Evolutionary conservation across 1,140 invertebrate genomes (phyloP).

Genomic region (Dreissena rostriformis): DNA sequence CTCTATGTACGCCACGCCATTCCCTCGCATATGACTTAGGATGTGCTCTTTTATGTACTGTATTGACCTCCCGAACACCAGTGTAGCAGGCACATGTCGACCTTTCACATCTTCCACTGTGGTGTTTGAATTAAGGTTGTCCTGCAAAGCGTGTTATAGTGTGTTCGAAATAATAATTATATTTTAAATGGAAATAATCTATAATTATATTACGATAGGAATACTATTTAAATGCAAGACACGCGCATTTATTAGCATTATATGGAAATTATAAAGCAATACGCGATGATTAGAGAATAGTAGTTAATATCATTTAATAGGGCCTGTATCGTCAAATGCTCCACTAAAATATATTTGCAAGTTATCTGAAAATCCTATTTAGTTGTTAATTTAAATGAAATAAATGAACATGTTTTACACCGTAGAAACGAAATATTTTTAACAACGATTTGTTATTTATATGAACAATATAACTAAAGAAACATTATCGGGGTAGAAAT

Average conservation of each 20-base stretch:
- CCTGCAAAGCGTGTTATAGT: constrained; percentile 6
- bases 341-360: too few species aligned
- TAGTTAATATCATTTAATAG: too few species aligned
- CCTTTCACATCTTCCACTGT: constrained; percentile 35
- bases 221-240: not conserved
- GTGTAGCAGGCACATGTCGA: constrained; percentile 6
- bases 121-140: not conserved
- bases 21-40: not conserved
- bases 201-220: not conserved
- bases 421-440: too few species aligned
- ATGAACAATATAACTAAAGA: too few species aligned
- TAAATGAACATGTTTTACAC: too few species aligned
- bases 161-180: not conserved
- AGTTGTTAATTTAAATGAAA: too few species aligned
- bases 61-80: constrained; percentile 42
- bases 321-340: too few species aligned
- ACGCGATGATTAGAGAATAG: too few species aligned
- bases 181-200: not conserved
- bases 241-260: not conserved
- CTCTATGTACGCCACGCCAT: constrained; percentile 7
- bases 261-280: too few species aligned
- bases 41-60: constrained; percentile 46
- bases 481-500: too few species aligned
- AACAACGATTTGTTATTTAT: too few species aligned
- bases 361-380: too few species aligned